A percentile compares a stretch with the other conserved stretches of the same genome.
Evolutionary conservation across 2,888 invertebrate species (phyloP).

Genomic region (Leptothorax acervorum): DNA sequence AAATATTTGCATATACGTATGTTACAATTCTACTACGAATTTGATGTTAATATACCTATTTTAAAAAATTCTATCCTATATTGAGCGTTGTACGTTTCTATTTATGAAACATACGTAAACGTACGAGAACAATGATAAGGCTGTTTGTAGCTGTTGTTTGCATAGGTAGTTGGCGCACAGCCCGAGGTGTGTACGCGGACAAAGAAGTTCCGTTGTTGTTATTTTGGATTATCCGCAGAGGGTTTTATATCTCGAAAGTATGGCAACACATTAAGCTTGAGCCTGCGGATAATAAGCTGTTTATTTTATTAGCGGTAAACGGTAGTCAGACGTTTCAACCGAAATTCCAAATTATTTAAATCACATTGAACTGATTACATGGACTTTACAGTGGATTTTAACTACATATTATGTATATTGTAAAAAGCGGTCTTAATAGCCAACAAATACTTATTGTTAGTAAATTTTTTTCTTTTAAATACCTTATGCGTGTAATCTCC

Average conservation of each 20-base stretch:
- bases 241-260: conserved; percentile 73
- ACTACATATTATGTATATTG: not conserved
- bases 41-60: not conserved
- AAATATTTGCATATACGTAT: not conserved
- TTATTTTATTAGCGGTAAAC: conserved; percentile 82
- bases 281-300: conserved; percentile 79
- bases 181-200: conserved; percentile 59
- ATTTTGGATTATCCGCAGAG: conserved; percentile 81
- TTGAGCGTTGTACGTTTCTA: conserved; percentile 53
- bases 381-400: not conserved
- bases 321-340: conserved; percentile 62
- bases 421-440: not conserved
- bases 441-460: not conserved
- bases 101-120: conserved; percentile 69
- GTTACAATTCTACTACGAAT: not conserved
- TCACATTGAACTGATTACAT: not conserved
- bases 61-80: not conserved
- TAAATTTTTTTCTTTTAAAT: not conserved
- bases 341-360: conserved; percentile 43
- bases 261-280: conserved; percentile 77
- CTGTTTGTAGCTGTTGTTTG: conserved; percentile 72
- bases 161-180: conserved; percentile 76
- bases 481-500: not conserved
- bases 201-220: conserved; percentile 76
- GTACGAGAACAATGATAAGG: conserved; percentile 67